phyloP scores from a whole-genome alignment of 92 coral and sea anemone species.

The Montipora capitata region DNA sequence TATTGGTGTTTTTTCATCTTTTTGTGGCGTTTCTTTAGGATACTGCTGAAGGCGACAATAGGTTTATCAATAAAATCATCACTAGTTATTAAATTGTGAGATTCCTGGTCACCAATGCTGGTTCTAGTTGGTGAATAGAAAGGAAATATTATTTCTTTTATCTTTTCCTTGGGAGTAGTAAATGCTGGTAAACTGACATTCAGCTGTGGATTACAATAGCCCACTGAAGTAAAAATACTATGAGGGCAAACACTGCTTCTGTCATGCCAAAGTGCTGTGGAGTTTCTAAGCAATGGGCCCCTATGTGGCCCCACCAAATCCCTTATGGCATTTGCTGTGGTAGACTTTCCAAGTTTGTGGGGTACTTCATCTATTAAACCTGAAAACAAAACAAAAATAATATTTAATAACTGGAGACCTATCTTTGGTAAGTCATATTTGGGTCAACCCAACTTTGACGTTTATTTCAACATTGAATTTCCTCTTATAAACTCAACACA shows the following conservation, averaged over 20 bases:
- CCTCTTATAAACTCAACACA: too few relatives aligned
- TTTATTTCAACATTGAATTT: too few relatives aligned
- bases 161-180: background rate
- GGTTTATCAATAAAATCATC: constrained; percentile 5
- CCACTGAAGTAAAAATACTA: background rate
- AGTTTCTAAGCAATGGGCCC: background rate
- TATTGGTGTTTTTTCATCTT: constrained; percentile 98
- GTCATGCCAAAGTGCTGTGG: background rate
- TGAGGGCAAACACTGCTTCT: background rate
- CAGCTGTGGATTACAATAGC: background rate
- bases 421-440: too few relatives aligned
- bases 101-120: constrained; percentile 22
- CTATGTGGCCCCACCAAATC: background rate
- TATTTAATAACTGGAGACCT: too few relatives aligned
- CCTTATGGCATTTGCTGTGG: background rate
- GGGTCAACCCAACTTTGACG: too few relatives aligned
- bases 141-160: constrained; percentile 9
- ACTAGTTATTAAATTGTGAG: constrained; percentile 36
- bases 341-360: background rate
- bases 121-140: background rate
- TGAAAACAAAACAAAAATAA: background rate
- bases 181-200: background rate
- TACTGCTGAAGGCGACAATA: constrained; percentile 68
- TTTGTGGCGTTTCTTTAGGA: constrained; percentile 87
- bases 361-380: constrained; percentile 1